Percentiles rank a stretch among this genome's conserved stretches.
phyloP scores from a whole-genome alignment of 2,113 vertebrate species.

The Apeltes quadracus region DNA sequence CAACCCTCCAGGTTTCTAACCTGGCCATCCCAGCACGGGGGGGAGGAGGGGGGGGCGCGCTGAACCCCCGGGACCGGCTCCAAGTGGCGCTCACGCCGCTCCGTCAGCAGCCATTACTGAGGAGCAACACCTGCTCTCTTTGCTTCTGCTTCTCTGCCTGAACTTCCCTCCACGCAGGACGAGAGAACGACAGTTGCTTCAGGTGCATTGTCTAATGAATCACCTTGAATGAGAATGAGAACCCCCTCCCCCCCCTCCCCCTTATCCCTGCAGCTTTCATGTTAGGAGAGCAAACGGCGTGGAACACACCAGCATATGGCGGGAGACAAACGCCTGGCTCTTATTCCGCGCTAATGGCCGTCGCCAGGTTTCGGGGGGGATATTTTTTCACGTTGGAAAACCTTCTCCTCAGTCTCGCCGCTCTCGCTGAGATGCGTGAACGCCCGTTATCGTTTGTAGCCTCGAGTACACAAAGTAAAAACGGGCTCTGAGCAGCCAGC shows the following conservation, averaged over 20 bases:
- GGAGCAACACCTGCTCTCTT: slow-evolving; percentile 13
- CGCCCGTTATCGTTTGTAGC: slow-evolving; percentile 73
- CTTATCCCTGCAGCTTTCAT: slow-evolving; percentile 35
- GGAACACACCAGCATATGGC: slow-evolving; percentile 46
- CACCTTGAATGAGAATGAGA: slow-evolving; percentile 51
- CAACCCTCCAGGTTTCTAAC: background rate
- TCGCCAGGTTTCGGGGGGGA: slow-evolving; percentile 27
- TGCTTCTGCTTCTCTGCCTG: background rate
- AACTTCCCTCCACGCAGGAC: slow-evolving; percentile 9
- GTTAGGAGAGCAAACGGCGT: slow-evolving; percentile 23
- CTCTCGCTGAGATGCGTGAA: slow-evolving; percentile 64
- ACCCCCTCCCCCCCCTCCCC: background rate
- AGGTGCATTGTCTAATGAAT: slow-evolving; percentile 56
- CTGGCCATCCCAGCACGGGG: background rate
- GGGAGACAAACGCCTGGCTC: slow-evolving; percentile 25
- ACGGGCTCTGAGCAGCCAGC: no score
- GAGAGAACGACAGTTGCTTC: slow-evolving; percentile 49
- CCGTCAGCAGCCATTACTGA: slow-evolving; percentile 1
- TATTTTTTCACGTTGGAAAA: slow-evolving; percentile 11
- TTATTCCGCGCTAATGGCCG: slow-evolving; percentile 35
- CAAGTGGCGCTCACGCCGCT: background rate
- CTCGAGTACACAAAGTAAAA: no score
- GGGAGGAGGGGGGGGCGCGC: background rate
- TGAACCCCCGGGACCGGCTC: slow-evolving; percentile 9
- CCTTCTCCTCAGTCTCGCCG: slow-evolving; percentile 46